These are phyloP conservation scores for Chaitophorus viminalis DNA, from an alignment of 2,888 invertebrate species.

Conservation along the genomic window DNA sequence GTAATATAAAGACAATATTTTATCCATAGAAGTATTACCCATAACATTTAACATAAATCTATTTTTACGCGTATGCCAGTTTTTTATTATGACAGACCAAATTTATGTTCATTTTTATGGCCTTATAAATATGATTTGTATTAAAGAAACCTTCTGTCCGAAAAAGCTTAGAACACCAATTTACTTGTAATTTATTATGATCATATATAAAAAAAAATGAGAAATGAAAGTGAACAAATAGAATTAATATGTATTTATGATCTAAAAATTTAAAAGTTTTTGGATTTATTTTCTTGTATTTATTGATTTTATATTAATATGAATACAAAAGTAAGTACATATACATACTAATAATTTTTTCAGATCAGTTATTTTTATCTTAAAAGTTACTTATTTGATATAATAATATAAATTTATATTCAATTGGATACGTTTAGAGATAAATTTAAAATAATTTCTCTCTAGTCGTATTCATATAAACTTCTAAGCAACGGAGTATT, in stretches of 20 bases:
- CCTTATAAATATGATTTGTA: conserved; percentile 7
- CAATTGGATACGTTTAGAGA: no score
- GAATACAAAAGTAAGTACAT: no score
- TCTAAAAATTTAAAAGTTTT: background rate
- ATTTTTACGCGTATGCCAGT: background rate
- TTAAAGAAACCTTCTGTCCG: background rate
- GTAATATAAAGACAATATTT: no score
- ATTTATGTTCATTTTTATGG: conserved; percentile 16
- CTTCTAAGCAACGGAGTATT: no score
- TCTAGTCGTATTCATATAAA: no score
- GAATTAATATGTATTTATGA: background rate
- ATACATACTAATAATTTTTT: no score
- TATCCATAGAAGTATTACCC: background rate
- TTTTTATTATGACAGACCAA: conserved; percentile 1
- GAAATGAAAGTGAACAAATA: background rate
- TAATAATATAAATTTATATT: no score
- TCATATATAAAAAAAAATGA: background rate
- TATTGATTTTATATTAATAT: no score
- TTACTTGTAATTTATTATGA: background rate
- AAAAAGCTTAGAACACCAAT: background rate
- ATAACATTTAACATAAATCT: conserved; percentile 12
- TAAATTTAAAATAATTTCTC: no score
- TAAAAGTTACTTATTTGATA: no score
- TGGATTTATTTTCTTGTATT: no score
- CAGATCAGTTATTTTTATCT: no score